Percentiles rank a stretch among this genome's conserved stretches.
Conservation (phyloP, 64 coral and sea anemone genomes). For the Trachythela sp. region DNA sequence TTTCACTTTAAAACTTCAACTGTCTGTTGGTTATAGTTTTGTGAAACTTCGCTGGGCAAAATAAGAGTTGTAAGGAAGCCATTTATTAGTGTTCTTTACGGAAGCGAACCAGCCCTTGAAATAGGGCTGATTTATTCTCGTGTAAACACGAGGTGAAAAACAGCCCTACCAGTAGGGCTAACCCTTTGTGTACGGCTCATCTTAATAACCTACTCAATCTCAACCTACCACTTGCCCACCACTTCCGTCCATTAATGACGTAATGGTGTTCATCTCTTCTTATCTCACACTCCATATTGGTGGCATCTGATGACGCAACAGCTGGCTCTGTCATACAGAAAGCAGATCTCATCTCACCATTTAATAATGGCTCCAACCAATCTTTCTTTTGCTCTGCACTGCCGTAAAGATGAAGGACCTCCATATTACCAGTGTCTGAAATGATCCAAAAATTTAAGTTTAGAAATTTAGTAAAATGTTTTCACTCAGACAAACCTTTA, state of each 20-base stretch:
- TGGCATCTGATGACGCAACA: slow-evolving; percentile 95
- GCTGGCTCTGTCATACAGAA: slow-evolving; percentile 98
- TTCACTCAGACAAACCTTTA: too few relatives aligned
- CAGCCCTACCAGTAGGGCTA: too few relatives aligned
- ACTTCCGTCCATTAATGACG: slow-evolving; percentile 86
- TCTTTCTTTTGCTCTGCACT: slow-evolving; percentile 73
- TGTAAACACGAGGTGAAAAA: too few relatives aligned
- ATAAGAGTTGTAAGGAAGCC: too few relatives aligned
- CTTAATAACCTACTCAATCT: not conserved
- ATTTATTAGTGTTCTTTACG: too few relatives aligned
- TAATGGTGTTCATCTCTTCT: slow-evolving; percentile 49
- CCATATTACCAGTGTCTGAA: slow-evolving; percentile 95
- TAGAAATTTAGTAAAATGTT: too few relatives aligned
- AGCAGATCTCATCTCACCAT: slow-evolving; percentile 70
- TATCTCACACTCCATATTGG: slow-evolving; percentile 97
- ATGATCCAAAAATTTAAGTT: not conserved
- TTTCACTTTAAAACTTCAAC: too few relatives aligned
- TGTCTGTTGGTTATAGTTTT: too few relatives aligned
- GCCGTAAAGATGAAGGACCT: slow-evolving; percentile 88
- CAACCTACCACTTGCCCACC: slow-evolving; percentile 95
- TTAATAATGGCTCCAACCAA: slow-evolving; percentile 82
- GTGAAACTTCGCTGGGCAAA: too few relatives aligned
- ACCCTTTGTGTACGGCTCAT: too few relatives aligned
- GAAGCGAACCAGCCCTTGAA: too few relatives aligned
- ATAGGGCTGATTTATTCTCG: too few relatives aligned